Percentiles rank a stretch among this genome's conserved stretches.
Conservation (phyloP, 2,113 vertebrate genomes). For the Butorides virescens region DNA sequence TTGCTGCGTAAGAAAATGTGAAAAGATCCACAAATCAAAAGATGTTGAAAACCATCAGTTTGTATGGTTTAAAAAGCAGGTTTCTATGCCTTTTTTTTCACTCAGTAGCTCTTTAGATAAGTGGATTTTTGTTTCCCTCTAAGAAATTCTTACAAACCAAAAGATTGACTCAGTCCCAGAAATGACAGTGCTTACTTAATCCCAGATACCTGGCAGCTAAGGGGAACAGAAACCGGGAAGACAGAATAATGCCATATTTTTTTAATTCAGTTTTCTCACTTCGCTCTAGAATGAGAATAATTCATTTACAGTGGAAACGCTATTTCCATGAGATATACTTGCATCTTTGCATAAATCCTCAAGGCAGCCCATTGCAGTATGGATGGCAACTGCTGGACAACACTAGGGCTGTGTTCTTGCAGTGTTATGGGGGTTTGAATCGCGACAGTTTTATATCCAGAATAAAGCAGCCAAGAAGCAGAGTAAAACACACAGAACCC, state of each 20-base stretch:
- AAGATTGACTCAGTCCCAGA: not conserved
- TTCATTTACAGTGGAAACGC: not conserved
- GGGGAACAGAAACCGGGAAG: not conserved
- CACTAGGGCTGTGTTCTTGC: rapidly evolving
- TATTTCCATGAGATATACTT: not conserved
- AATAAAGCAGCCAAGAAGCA: not conserved
- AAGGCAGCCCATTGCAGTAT: not conserved
- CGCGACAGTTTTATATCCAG: rapidly evolving
- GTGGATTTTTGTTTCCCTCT: not conserved
- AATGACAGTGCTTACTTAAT: not conserved
- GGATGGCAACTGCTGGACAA: not conserved
- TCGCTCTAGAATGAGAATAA: not conserved
- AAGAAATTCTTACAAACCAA: slow-evolving; percentile 5
- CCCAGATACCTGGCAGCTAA: not conserved
- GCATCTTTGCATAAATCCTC: not conserved
- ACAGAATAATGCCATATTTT: not conserved
- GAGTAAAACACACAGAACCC: not conserved
- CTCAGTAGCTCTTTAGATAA: not conserved
- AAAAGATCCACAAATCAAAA: not conserved
- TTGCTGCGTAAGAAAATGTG: not conserved
- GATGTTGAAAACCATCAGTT: not conserved
- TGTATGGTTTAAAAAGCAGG: not conserved
- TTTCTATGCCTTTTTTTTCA: not conserved
- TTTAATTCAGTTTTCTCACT: not conserved
- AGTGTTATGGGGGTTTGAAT: not conserved